phyloP scores from a whole-genome alignment of 1,140 invertebrate genomes.

The Trichoplusia ni region DNA sequence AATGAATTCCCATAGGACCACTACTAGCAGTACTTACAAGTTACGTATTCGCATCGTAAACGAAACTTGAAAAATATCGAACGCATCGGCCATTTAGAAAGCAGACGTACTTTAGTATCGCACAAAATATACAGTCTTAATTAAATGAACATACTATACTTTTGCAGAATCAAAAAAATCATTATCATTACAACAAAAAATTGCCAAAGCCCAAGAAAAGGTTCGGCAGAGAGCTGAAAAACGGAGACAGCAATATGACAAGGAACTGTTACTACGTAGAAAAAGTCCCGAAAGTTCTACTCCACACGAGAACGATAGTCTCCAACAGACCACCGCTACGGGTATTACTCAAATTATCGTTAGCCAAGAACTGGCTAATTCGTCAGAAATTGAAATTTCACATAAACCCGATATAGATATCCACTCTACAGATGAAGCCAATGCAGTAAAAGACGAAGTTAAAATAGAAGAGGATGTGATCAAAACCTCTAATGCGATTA shows the following conservation, averaged over 20 bases:
- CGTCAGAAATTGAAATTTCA: conserved; percentile 6
- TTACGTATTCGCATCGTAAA: too few relatives aligned
- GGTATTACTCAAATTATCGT: too few relatives aligned
- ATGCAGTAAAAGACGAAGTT: background rate
- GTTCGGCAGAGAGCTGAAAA: conserved; percentile 52
- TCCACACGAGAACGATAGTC: background rate
- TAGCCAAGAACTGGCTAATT: too few relatives aligned
- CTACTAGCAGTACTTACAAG: too few relatives aligned
- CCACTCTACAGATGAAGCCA: background rate
- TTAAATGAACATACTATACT: background rate
- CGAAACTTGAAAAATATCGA: too few relatives aligned
- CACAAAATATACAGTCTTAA: background rate
- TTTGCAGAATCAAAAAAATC: conserved; percentile 34
- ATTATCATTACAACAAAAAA: conserved; percentile 57
- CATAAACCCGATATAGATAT: background rate
- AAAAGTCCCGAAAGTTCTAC: background rate
- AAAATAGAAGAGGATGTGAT: background rate
- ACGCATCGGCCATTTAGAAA: too few relatives aligned
- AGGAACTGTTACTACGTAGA: conserved; percentile 16
- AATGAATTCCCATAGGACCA: too few relatives aligned
- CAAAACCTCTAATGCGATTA: too few relatives aligned
- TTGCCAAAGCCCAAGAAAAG: conserved; percentile 54
- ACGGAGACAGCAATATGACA: conserved; percentile 49
- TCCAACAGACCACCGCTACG: too few relatives aligned
- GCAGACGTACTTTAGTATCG: background rate